Percentiles rank a stretch among this genome's conserved stretches.
Evolutionary conservation across 2,113 vertebrate species (phyloP).

Genomic region (Indicator maculatus): DNA sequence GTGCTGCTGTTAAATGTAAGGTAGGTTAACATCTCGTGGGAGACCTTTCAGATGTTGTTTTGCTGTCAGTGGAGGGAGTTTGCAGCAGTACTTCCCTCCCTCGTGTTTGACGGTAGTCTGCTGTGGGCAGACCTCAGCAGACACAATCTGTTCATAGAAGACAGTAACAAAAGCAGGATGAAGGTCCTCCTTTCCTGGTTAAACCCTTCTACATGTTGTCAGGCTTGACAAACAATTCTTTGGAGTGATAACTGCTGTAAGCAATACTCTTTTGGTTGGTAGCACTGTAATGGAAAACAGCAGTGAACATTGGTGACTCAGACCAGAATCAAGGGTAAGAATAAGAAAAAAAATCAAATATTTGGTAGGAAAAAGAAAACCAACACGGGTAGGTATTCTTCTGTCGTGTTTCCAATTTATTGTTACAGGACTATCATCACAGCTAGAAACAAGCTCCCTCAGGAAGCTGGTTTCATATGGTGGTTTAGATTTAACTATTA

Average conservation of each 20-base stretch:
- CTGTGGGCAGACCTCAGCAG: not conserved
- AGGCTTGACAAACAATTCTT: not conserved
- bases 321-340: constrained; percentile 2
- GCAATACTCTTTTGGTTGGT: constrained; percentile 16
- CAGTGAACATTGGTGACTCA: not conserved
- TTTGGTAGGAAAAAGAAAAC: not conserved
- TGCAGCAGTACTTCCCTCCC: not conserved
- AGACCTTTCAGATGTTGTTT: not conserved
- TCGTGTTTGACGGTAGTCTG: not conserved
- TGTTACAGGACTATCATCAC: constrained; percentile 39
- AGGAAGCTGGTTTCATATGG: constrained; percentile 99
- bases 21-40: not conserved
- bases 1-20: not conserved
- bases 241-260: not conserved
- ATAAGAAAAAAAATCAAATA: not conserved
- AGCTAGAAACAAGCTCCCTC: constrained; percentile 80
- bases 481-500: constrained; percentile 97
- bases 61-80: not conserved
- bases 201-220: not conserved
- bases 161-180: not conserved
- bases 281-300: not conserved
- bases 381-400: not conserved
- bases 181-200: not conserved
- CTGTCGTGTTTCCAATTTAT: constrained; percentile 29
- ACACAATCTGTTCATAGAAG: not conserved